Evolutionary conservation across 64 coral and sea anemone species (phyloP).

Genomic region (Pachyseris speciosa): DNA sequence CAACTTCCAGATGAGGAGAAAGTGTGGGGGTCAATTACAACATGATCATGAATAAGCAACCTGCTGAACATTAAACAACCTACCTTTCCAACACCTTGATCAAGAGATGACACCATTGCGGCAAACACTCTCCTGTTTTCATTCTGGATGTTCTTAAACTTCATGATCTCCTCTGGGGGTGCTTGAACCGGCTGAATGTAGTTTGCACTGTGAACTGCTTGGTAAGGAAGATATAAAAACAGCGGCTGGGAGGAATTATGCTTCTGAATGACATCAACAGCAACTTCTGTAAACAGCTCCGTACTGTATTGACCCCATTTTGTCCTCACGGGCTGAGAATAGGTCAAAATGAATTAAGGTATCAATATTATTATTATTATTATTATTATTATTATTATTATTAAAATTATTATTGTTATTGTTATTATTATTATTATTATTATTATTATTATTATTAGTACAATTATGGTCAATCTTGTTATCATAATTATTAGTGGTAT

Average conservation of each 20-base stretch:
- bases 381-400: no score
- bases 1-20: no score
- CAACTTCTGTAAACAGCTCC: conserved; percentile 76
- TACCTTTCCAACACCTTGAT: conserved; percentile 83
- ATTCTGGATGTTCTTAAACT: conserved; percentile 75
- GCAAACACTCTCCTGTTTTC: conserved; percentile 83
- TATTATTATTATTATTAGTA: no score
- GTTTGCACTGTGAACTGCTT: conserved; percentile 93
- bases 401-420: no score
- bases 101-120: conserved; percentile 82
- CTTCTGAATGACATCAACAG: conserved; percentile 74
- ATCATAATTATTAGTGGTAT: no score
- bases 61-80: no score
- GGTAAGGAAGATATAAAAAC: conserved; percentile 88
- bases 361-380: neutral
- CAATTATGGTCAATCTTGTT: no score
- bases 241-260: conserved; percentile 72
- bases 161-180: conserved; percentile 66
- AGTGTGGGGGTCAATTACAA: no score
- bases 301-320: conserved; percentile 92
- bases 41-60: no score
- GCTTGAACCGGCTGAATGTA: conserved; percentile 90
- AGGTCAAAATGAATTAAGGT: neutral
- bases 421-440: no score
- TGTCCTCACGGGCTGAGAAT: conserved; percentile 68